Percentiles rank a stretch among this genome's conserved stretches.
These are phyloP conservation scores for Luehdorfia chinensis DNA, from an alignment of 1,140 invertebrate genomes.

Conservation along the genomic window DNA sequence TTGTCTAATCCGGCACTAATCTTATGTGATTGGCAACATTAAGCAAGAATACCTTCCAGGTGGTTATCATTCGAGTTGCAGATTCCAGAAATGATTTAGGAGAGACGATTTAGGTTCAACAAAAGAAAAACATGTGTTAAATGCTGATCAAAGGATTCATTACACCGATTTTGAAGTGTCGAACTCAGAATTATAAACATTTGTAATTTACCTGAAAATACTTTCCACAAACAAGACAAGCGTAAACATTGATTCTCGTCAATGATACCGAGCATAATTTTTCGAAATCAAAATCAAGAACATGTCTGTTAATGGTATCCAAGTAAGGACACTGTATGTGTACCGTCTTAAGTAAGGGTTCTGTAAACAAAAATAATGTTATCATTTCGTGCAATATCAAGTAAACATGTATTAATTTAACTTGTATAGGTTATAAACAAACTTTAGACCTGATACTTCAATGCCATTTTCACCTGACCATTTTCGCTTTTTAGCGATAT, in stretches of 20 bases:
- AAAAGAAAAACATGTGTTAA: no score
- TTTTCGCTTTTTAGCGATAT: constrained; percentile 42
- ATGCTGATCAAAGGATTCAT: no score
- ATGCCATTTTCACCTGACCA: constrained; percentile 38
- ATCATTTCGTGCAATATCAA: no score
- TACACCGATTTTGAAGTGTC: no score
- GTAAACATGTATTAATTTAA: no score
- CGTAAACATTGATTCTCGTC: constrained; percentile 99
- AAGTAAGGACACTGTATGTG: constrained; percentile 91
- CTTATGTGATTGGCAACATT: no score
- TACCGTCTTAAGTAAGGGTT: constrained; percentile 36
- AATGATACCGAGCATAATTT: constrained; percentile 99
- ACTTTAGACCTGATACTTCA: constrained; percentile 31
- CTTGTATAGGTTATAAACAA: constrained; percentile 30
- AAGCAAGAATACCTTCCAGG: no score
- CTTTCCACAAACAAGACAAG: constrained; percentile 99
- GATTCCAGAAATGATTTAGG: no score
- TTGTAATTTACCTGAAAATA: constrained; percentile 91
- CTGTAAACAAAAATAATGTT: constrained; percentile 41
- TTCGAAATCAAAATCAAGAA: constrained; percentile 99
- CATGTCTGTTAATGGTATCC: constrained; percentile 97
- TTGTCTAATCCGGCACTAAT: no score
- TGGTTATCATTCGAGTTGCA: no score
- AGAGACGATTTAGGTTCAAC: no score
- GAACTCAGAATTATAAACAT: no score